phyloP scores from a whole-genome alignment of 2,797 vertebrate species.

The Natrix natrix region DNA sequence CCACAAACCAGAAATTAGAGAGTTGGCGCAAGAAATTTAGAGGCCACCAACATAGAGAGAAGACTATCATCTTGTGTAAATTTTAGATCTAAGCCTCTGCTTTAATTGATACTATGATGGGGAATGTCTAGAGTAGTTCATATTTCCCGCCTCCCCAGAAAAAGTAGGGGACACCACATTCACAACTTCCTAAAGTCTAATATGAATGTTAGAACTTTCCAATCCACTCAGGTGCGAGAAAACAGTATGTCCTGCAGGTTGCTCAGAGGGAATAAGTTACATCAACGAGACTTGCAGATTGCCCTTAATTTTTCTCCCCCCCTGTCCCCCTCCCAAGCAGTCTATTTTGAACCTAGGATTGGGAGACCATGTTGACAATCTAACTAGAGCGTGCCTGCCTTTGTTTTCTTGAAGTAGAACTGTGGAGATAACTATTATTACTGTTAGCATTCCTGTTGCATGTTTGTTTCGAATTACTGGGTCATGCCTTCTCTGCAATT shows the following conservation, averaged over 20 bases:
- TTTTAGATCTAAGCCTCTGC: not conserved
- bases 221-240: not conserved
- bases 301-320: not conserved
- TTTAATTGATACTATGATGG: not conserved
- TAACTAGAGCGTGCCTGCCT: not conserved
- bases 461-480: slow-evolving; percentile 32
- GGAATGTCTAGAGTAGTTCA: not conserved
- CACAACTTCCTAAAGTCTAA: not conserved
- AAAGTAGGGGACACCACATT: not conserved
- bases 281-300: not conserved
- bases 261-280: not conserved
- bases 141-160: not conserved
- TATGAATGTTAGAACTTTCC: not conserved
- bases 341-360: slow-evolving; percentile 4
- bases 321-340: not conserved
- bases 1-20: not conserved
- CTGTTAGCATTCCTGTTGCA: slow-evolving; percentile 17
- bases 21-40: not conserved
- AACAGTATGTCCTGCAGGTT: not conserved
- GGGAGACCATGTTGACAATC: slow-evolving; percentile 22
- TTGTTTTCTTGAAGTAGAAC: slow-evolving; percentile 10
- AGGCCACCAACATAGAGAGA: not conserved
- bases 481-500: slow-evolving; percentile 35
- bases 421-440: not conserved
- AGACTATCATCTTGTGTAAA: not conserved